These are phyloP conservation scores for Alethe castanea DNA, from an alignment of 2,113 vertebrate species.

Conservation along the genomic window DNA sequence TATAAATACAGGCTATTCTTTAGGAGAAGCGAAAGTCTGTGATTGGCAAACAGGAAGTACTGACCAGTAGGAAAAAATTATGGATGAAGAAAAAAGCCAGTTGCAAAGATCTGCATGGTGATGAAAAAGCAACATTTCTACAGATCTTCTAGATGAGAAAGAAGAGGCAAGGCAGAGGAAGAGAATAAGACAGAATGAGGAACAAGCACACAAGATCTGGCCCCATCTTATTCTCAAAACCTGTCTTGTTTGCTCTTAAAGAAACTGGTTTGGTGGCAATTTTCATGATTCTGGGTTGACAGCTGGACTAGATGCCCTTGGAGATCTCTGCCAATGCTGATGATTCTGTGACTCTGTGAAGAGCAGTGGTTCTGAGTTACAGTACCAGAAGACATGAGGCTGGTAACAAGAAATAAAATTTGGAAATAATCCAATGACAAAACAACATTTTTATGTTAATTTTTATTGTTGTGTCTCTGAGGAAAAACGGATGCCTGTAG, in stretches of 20 bases:
- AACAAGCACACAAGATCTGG: not conserved
- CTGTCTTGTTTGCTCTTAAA: not conserved
- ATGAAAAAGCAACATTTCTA: not conserved
- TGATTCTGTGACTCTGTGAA: not conserved
- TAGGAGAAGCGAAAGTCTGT: not conserved
- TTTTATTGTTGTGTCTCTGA: not conserved
- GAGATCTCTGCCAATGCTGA: not conserved
- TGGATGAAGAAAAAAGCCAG: not conserved
- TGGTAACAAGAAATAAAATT: not conserved
- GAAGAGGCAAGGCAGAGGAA: not conserved
- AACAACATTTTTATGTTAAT: conserved; percentile 15
- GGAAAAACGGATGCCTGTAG: not conserved
- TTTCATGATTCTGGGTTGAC: not conserved
- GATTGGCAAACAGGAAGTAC: not conserved
- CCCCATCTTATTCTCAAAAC: not conserved
- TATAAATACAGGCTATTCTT: not conserved
- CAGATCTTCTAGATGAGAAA: not conserved
- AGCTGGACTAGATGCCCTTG: not conserved
- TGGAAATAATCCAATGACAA: not conserved
- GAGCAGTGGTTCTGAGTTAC: not conserved
- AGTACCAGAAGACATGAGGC: not conserved
- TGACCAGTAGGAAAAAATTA: not conserved
- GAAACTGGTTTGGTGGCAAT: not conserved
- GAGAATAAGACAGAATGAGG: not conserved
- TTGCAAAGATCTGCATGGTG: not conserved